phyloP scores from a whole-genome alignment of 2,797 vertebrate species.

The Eremophila alpestris region DNA sequence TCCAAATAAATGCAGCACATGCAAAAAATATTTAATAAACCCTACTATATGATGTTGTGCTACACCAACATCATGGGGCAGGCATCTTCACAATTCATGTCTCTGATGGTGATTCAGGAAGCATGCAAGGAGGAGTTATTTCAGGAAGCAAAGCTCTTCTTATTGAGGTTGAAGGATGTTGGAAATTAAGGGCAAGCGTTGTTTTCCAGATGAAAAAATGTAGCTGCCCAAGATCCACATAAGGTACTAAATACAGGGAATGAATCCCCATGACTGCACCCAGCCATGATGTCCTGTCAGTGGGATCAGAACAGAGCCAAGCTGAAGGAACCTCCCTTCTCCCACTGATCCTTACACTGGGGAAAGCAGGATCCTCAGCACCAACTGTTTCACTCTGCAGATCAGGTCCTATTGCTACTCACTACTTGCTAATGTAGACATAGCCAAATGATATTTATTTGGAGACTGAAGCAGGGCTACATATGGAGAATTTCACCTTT shows the following conservation, averaged over 20 bases:
- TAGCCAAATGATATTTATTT: constrained; percentile 60
- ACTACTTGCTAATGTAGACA: constrained; percentile 22
- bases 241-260: neutral
- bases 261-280: neutral
- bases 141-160: neutral
- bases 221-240: neutral
- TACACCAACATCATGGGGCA: neutral
- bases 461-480: constrained; percentile 52
- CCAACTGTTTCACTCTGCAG: neutral
- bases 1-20: neutral
- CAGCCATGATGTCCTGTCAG: neutral
- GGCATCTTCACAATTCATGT: neutral
- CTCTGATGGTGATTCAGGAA: neutral
- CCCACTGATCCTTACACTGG: fast-evolving
- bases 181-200: neutral
- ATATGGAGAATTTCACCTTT: constrained; percentile 71
- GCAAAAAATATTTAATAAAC: neutral
- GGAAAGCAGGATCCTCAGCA: neutral
- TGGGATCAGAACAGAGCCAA: neutral
- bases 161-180: neutral
- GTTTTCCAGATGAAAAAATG: neutral
- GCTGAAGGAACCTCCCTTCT: neutral
- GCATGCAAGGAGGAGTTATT: neutral
- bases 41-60: neutral
- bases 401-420: neutral